A percentile compares a stretch with the other conserved stretches of the same genome.
These are phyloP conservation scores for Penaeus monodon DNA, from an alignment of 2,888 invertebrate genomes.

Conservation along the genomic window DNA sequence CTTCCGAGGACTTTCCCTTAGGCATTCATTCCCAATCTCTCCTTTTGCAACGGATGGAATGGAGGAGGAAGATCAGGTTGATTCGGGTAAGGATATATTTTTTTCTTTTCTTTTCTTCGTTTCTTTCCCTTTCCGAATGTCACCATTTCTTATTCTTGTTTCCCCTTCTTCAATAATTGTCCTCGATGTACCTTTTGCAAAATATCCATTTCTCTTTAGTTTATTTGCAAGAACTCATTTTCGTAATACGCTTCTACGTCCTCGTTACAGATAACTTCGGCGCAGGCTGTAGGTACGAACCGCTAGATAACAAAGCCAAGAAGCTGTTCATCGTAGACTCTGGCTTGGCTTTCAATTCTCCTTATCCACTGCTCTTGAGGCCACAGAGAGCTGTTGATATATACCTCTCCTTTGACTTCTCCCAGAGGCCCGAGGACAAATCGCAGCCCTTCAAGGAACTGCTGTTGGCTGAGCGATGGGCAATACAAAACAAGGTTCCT, in stretches of 20 bases:
- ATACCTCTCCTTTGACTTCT: conserved; percentile 71
- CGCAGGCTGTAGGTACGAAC: conserved; percentile 70
- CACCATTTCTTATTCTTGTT: no score
- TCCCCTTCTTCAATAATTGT: no score
- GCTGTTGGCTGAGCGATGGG: conserved; percentile 71
- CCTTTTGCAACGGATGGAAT: conserved; percentile 68
- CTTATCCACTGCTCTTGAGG: conserved; percentile 71
- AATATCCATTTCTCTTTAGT: no score
- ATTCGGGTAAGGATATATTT: conserved; percentile 38
- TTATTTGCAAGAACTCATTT: neutral
- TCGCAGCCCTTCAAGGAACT: conserved; percentile 68
- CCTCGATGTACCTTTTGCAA: no score
- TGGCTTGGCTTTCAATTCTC: conserved; percentile 72
- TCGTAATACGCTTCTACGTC: neutral
- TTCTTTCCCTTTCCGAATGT: no score
- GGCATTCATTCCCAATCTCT: conserved; percentile 70
- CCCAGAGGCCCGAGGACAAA: conserved; percentile 69
- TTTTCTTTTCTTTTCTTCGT: neutral
- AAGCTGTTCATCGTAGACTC: conserved; percentile 71
- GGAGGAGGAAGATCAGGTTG: conserved; percentile 50
- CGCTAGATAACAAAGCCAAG: conserved; percentile 70
- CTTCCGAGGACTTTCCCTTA: conserved; percentile 70
- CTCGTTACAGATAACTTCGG: conserved; percentile 67
- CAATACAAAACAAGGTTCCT: conserved; percentile 69
- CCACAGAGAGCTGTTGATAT: conserved; percentile 71